These are phyloP conservation scores for Electrona antarctica DNA, from an alignment of 2,113 vertebrate species.

Conservation along the genomic window DNA sequence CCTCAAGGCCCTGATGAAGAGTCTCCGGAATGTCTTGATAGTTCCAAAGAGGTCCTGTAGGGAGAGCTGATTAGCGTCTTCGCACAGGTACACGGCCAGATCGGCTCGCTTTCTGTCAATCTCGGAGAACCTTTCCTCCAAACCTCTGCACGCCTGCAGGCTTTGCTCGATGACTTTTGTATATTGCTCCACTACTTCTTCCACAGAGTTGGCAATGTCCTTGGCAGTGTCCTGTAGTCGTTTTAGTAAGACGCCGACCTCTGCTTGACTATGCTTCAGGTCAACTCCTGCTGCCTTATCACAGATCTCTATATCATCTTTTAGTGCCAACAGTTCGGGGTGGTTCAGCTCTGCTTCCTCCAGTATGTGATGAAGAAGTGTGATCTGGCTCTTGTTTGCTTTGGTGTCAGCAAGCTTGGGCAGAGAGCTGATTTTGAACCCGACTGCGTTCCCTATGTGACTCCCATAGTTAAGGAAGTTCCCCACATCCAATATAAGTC, in stretches of 20 bases:
- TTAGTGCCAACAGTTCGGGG: slow-evolving; percentile 87
- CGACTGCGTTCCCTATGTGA: slow-evolving; percentile 93
- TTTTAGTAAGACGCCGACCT: slow-evolving; percentile 83
- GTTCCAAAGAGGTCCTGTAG: slow-evolving; percentile 90
- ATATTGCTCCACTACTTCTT: slow-evolving; percentile 86
- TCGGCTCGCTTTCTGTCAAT: slow-evolving; percentile 81
- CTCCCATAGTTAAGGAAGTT: slow-evolving; percentile 98
- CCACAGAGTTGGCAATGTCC: slow-evolving; percentile 79
- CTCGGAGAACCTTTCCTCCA: slow-evolving; percentile 79
- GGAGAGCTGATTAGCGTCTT: slow-evolving; percentile 86
- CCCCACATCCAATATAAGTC: slow-evolving; percentile 91
- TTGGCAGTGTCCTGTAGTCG: slow-evolving; percentile 79
- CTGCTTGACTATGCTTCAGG: slow-evolving; percentile 82
- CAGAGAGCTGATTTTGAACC: slow-evolving; percentile 95
- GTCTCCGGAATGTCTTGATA: slow-evolving; percentile 88
- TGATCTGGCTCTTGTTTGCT: slow-evolving; percentile 94
- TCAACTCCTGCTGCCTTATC: slow-evolving; percentile 91
- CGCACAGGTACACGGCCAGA: slow-evolving; percentile 91
- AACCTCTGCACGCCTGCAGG: slow-evolving; percentile 68
- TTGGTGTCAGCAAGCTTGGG: slow-evolving; percentile 96
- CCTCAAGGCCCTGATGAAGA: slow-evolving; percentile 89
- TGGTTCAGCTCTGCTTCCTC: slow-evolving; percentile 92
- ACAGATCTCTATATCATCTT: slow-evolving; percentile 86
- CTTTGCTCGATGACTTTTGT: slow-evolving; percentile 71
- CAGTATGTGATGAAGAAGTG: slow-evolving; percentile 92